Base-by-base conservation (phyloP, 1,140 invertebrate species). In the Drosophila setifemur region DNA sequence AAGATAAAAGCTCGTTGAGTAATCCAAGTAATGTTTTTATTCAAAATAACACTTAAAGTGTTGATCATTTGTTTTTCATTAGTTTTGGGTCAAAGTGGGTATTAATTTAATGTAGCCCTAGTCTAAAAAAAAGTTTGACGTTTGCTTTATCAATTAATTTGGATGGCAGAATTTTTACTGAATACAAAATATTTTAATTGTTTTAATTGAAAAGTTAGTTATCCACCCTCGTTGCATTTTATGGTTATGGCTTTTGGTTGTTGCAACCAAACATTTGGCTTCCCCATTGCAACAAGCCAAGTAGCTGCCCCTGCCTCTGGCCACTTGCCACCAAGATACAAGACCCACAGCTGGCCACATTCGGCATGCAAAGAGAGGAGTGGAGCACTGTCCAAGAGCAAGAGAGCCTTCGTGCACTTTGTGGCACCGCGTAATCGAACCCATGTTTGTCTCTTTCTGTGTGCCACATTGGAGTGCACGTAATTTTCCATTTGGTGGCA, bases 401-500 rank as follows among this genome's bases (percentile, higher is more conserved):
- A 3, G 60, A 64, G 42, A 44, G 55, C 28, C 29, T 28, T 33
- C 33, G 14, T 45, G 19, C 18, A 44, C 18, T 31, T 54, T 63
- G 37, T 64, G 25, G 33, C 40, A 29, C 6, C 29, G 37, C 37
- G 26, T 57, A 57, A 61, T 55, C 52, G 52, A 43, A 23, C 19
- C 23, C 11, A 5, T 25, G 7, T 49, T n/a, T 55, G 33, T 55
- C 14, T 64, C 53, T 60, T 42, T 53, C 44, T 69, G 52, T 71
- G 75, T 63, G 77, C 67, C 76, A 72, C 71, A 79, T 79, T 54
- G 58, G 43, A 52, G 64, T 85, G 52, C 50, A 82, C 61, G 73
- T 73, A 73, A 78, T 78, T 85, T 83, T 73, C 47, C 71, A 82
- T 70, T 82, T 68, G 60, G 70, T 53, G 72, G 71, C 48, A 14